These are phyloP conservation scores for Synanthedon vespiformis DNA, from an alignment of 2,888 invertebrate species.

Conservation along the genomic window DNA sequence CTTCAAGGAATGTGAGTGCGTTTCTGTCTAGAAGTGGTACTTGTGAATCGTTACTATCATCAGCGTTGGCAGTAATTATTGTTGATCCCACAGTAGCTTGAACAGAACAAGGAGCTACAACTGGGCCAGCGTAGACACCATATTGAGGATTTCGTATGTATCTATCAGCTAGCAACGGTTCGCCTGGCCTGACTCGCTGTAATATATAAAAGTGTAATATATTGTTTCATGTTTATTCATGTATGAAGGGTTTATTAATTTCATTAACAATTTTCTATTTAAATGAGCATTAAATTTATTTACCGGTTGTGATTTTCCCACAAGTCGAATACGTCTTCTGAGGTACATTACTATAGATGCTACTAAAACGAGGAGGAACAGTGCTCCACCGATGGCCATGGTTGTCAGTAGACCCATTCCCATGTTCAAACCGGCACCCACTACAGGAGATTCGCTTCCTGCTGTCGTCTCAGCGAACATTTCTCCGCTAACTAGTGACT, in stretches of 20 bases:
- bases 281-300: conserved; percentile 7
- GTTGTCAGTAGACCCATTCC: conserved; percentile 30
- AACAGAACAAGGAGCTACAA: conserved; percentile 12
- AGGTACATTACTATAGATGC: conserved; percentile 31
- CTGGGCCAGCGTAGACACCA: conserved; percentile 58
- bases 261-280: too few relatives aligned
- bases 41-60: conserved; percentile 38
- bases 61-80: conserved; percentile 20
- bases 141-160: conserved; percentile 85
- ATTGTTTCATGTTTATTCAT: conserved; percentile 1
- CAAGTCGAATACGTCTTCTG: conserved; percentile 41
- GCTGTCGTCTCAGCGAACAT: conserved; percentile 28
- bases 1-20: conserved; percentile 77
- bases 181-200: conserved; percentile 66
- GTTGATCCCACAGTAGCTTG: conserved; percentile 17
- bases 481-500: conserved; percentile 31
- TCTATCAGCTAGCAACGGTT: conserved; percentile 78
- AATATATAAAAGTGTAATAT: conserved; percentile 16
- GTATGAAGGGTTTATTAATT: conserved; percentile 11
- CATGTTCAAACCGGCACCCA: conserved; percentile 24
- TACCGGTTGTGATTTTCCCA: conserved; percentile 58
- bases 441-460: conserved; percentile 24
- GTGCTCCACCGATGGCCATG: conserved; percentile 33
- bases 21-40: conserved; percentile 75
- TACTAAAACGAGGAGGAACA: conserved; percentile 29